Conservation (phyloP, 1,140 invertebrate genomes). For the Melipona quadrifasciata region DNA sequence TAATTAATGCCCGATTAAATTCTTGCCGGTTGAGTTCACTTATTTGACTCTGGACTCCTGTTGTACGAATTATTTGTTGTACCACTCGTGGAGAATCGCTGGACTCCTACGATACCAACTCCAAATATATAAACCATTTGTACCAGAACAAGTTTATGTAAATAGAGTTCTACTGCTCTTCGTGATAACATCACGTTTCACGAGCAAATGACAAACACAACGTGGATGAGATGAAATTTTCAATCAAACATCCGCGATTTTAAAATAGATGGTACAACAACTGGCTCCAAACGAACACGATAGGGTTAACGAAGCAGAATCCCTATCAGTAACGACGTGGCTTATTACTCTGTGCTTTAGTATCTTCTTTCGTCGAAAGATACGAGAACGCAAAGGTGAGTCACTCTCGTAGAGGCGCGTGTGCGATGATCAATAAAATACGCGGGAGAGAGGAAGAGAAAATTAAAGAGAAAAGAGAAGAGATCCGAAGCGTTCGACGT, state of each 20-base stretch:
- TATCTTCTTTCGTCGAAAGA: neutral
- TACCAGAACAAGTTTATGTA: no score
- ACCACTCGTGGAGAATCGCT: no score
- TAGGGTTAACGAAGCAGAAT: neutral
- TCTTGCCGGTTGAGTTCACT: no score
- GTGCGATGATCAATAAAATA: slow-evolving; percentile 13
- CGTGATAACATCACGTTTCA: neutral
- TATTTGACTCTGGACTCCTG: no score
- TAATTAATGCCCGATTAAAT: no score
- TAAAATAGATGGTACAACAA: neutral
- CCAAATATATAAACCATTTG: no score
- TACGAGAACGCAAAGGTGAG: neutral
- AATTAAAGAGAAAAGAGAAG: neutral
- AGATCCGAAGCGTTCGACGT: neutral
- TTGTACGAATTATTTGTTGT: no score
- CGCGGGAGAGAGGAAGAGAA: neutral
- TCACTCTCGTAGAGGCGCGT: neutral
- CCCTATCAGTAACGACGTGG: neutral
- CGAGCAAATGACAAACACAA: neutral
- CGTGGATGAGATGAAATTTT: neutral
- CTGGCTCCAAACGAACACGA: neutral
- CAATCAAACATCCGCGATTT: neutral
- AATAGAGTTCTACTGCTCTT: no score
- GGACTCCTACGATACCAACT: no score
- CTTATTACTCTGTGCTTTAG: neutral